Evolutionary conservation across 2,113 vertebrate species (phyloP), one percentile per base, ranked within the genome.

Genomic region (Ptilonorhynchus violaceus): DNA sequence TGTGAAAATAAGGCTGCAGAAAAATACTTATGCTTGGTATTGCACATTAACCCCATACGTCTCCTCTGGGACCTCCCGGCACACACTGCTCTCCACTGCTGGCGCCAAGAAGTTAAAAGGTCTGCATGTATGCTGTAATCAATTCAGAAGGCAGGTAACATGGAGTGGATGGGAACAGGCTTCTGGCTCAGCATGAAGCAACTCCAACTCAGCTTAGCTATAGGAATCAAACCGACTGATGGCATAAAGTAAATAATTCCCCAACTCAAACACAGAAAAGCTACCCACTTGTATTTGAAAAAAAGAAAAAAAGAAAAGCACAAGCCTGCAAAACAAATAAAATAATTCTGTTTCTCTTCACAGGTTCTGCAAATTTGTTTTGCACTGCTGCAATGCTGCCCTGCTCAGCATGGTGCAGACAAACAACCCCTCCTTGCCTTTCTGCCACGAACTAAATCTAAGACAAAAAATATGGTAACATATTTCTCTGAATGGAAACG

Each of bases 21-120:
- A 94, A 73, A 97, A 92, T 42, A 85, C 68, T 89, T 90, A 41
- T 73, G 72, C 35, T 81, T 73, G 49, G 47, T 91, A 88, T 24
- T 92, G 67, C 63, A 76, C 73, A 93, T 92, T 93, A 96, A 93
- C 78, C 89, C 78, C 66, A 37, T 30, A 49, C 4, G 44, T 72
- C 82, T 93, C 92, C 92, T 84, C 31, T 41, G 96, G 68, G 95
- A 93, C 50, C 79, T 94, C 33, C 84, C 88, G 91, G 93, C 63
- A 95, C 81, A 91, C 75, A 91, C 7, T 41, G 56, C 88, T 94
- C 58, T 89, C 92, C 89, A 33, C 76, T 81, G 81, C 86, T 92
- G 96, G 95, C 31, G 53, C 94, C 96, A 93, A 94, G 90, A 95
- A 96, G 86, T 83, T 95, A 94, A 97, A 94, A 97, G 83, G 91